Percentiles rank a stretch among this genome's conserved stretches.
These are phyloP conservation scores for Alethe diademata DNA, from an alignment of 2,113 vertebrate genomes.

Conservation along the genomic window DNA sequence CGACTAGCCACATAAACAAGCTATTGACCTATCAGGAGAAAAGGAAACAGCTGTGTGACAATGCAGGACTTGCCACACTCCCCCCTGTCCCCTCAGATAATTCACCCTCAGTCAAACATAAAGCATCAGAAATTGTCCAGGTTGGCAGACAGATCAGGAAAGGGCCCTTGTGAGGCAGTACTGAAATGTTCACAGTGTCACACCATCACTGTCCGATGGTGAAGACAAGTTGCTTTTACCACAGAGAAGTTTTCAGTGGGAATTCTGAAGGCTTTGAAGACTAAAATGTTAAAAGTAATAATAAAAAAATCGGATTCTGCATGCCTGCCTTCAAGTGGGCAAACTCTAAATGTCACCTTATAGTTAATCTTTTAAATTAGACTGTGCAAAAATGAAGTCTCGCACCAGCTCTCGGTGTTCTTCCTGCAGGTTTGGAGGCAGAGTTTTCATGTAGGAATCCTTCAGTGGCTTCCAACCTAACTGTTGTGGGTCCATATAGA, in stretches of 20 bases:
- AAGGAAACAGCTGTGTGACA: not conserved
- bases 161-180: not conserved
- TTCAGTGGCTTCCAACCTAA: constrained; percentile 89
- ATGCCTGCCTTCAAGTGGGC: not conserved
- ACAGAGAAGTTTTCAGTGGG: not conserved
- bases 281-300: not conserved
- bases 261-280: not conserved
- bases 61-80: not conserved
- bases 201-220: not conserved
- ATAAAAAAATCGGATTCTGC: not conserved
- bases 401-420: constrained; percentile 84
- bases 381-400: not conserved
- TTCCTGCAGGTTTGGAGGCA: constrained; percentile 75
- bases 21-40: constrained; percentile 77
- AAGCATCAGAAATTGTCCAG: not conserved
- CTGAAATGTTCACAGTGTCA: not conserved
- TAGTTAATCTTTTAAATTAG: not conserved
- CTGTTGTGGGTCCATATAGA: constrained; percentile 93
- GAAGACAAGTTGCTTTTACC: not conserved
- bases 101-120: not conserved
- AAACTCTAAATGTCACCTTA: not conserved
- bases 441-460: constrained; percentile 87
- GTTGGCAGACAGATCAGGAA: not conserved
- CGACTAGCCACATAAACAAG: constrained; percentile 88
- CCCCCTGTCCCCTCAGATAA: not conserved